A percentile compares a stretch with the other conserved stretches of the same genome.
Evolutionary conservation across 1,140 invertebrate species (phyloP).

Genomic region (Sycophila sp.): DNA sequence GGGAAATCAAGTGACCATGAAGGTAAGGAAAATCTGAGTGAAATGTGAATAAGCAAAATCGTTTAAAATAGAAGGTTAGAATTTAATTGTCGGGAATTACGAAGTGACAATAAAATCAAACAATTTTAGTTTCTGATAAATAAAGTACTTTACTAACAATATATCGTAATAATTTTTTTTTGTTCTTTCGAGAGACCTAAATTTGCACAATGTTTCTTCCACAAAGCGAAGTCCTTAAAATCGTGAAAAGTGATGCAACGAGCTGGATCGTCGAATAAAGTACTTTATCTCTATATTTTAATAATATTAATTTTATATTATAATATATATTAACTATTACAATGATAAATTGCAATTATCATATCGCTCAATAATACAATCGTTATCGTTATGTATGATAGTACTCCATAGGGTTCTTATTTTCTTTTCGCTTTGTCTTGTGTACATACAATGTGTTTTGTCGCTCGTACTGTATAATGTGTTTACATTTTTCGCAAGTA

Average conservation of each 20-base stretch:
- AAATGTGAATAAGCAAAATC: too few relatives aligned
- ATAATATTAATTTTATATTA: conserved; percentile 40
- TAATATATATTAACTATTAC: conserved; percentile 41
- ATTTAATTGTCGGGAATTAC: conserved; percentile 6
- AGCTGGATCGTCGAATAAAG: conserved; percentile 35
- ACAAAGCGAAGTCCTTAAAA: conserved; percentile 28
- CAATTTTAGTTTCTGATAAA: conserved; percentile 24
- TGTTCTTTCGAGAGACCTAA: conserved; percentile 17
- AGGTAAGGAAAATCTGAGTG: too few relatives aligned
- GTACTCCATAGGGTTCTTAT: conserved; percentile 36
- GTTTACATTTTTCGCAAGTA: conserved; percentile 24
- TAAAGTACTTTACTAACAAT: conserved; percentile 42
- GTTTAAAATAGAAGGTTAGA: neutral
- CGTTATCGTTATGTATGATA: conserved; percentile 46
- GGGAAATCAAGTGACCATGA: too few relatives aligned
- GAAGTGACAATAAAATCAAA: conserved; percentile 18
- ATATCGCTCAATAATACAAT: conserved; percentile 49
- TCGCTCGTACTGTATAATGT: conserved; percentile 5
- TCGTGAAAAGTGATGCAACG: conserved; percentile 28
- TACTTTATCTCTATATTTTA: conserved; percentile 41
- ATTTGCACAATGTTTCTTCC: conserved; percentile 13
- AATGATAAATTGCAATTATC: conserved; percentile 47
- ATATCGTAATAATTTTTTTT: conserved; percentile 36
- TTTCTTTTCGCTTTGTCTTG: conserved; percentile 32
- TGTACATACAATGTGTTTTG: conserved; percentile 29